These are phyloP conservation scores for Agrochola macilenta DNA, from an alignment of 2,888 invertebrate species.

Conservation along the genomic window DNA sequence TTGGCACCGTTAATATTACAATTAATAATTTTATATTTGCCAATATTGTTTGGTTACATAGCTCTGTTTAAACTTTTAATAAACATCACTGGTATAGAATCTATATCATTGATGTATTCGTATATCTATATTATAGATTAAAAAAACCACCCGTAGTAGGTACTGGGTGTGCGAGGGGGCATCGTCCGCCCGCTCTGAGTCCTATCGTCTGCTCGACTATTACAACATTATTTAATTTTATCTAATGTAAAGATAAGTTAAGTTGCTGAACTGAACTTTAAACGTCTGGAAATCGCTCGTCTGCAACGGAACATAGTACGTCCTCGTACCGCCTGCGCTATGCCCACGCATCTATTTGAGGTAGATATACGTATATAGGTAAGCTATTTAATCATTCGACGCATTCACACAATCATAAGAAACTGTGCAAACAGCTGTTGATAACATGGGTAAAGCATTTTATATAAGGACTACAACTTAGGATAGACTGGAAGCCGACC, in stretches of 20 bases:
- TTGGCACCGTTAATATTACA: no score
- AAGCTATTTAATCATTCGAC: not conserved
- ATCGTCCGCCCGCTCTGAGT: not conserved
- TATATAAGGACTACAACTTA: not conserved
- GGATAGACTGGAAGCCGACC: no score
- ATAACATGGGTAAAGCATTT: not conserved
- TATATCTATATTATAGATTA: not conserved
- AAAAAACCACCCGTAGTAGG: not conserved
- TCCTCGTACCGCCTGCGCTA: constrained; percentile 20
- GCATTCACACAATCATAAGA: constrained; percentile 1
- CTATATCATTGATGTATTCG: no score
- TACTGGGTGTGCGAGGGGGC: not conserved
- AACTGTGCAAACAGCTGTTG: not conserved
- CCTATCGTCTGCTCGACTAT: not conserved
- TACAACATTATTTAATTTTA: not conserved
- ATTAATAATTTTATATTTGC: not conserved
- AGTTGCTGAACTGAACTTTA: not conserved
- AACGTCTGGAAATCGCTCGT: constrained; percentile 2
- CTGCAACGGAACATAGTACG: not conserved
- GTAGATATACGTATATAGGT: not conserved
- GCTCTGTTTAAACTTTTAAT: not conserved
- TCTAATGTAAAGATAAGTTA: not conserved
- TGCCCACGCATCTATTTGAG: constrained; percentile 4
- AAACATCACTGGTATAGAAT: not conserved
- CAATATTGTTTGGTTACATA: not conserved